Evolutionary conservation across 1,140 invertebrate genomes (phyloP).

Genomic region (Meloidogyne chitwoodi): DNA sequence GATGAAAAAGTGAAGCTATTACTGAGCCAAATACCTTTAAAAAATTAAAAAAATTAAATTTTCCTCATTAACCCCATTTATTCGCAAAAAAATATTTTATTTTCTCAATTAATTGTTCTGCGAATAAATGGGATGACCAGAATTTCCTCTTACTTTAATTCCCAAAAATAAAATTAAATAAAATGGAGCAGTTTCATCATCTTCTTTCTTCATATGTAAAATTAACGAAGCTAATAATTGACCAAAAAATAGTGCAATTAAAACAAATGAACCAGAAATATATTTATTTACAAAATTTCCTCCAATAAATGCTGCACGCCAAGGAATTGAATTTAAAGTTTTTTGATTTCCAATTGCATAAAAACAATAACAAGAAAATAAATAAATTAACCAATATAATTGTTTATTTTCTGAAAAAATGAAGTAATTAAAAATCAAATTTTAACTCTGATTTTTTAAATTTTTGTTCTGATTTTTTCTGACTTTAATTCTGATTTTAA

Average conservation of each 20-base stretch:
- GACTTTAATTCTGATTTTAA: too few species aligned
- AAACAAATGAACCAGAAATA: conserved; percentile 22
- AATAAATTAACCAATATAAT: background rate
- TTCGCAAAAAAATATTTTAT: too few species aligned
- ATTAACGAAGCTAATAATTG: conserved; percentile 20
- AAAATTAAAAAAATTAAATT: background rate
- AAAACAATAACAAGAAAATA: conserved; percentile 18
- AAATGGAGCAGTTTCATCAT: conserved; percentile 3
- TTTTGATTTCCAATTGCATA: conserved; percentile 31
- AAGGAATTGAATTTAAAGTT: conserved; percentile 38
- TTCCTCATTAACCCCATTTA: too few species aligned
- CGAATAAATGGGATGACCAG: too few species aligned
- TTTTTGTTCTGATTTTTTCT: too few species aligned
- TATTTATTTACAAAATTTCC: conserved; percentile 34
- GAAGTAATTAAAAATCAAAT: background rate
- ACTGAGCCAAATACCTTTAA: conserved; percentile 22
- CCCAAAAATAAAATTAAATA: background rate
- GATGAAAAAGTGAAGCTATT: conserved; percentile 22
- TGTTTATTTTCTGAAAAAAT: background rate
- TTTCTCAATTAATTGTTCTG: too few species aligned
- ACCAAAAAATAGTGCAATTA: conserved; percentile 32
- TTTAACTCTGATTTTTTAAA: too few species aligned
- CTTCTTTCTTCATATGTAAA: background rate
- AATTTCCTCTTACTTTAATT: conserved; percentile 7
- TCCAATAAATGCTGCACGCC: conserved; percentile 36